These are phyloP conservation scores for Sussaba pulchella DNA, from an alignment of 2,888 invertebrate species.

Conservation along the genomic window DNA sequence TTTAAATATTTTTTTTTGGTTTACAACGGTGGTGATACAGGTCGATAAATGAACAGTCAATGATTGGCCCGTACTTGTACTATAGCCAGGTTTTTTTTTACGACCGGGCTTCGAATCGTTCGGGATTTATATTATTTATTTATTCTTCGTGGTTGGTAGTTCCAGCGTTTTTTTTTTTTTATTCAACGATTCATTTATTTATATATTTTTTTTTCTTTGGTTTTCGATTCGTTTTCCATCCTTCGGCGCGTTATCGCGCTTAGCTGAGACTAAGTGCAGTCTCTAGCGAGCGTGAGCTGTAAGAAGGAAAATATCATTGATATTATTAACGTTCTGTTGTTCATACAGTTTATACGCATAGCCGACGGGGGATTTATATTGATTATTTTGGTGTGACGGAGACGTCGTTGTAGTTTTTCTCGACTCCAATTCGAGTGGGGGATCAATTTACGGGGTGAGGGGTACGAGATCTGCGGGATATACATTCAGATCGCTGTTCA, in stretches of 20 bases:
- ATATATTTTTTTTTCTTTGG: conserved; percentile 66
- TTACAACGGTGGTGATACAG: conserved; percentile 50
- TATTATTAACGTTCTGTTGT: conserved; percentile 21
- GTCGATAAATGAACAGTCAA: conserved; percentile 70
- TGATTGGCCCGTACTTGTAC: conserved; percentile 73
- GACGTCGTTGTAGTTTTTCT: conserved; percentile 14
- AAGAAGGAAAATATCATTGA: conserved; percentile 71
- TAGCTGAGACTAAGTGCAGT: conserved; percentile 68
- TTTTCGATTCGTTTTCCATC: conserved; percentile 56
- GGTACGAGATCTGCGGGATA: conserved; percentile 15
- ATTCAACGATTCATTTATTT: conserved; percentile 64
- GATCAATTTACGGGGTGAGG: conserved; percentile 1
- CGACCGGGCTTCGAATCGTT: conserved; percentile 37
- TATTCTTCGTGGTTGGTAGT: conserved; percentile 13
- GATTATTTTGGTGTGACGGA: conserved; percentile 24
- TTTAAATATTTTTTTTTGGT: conserved; percentile 47
- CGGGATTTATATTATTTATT: conserved; percentile 32
- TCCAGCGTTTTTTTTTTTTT: conserved; percentile 66
- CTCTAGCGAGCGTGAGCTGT: conserved; percentile 82
- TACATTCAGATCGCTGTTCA: conserved; percentile 12
- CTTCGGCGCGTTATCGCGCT: conserved; percentile 56
- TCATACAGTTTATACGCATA: conserved; percentile 10
- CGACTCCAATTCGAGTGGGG: conserved; percentile 4
- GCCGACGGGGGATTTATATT: conserved; percentile 10
- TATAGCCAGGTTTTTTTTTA: conserved; percentile 42